phyloP scores from a whole-genome alignment of 1,140 invertebrate genomes.

The Notospermus geniculatus region DNA sequence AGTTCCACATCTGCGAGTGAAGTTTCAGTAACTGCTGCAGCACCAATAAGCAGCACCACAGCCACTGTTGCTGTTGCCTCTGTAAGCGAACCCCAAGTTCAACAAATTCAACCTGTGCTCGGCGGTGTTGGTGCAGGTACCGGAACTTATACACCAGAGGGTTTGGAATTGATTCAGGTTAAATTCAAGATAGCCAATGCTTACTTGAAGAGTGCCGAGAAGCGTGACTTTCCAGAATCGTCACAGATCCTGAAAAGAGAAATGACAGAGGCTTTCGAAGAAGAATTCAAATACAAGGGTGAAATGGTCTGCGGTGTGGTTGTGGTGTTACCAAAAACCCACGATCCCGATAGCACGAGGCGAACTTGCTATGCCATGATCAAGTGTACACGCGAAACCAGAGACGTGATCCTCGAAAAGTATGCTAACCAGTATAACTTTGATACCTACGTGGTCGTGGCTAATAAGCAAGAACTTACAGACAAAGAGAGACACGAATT shows the following conservation, averaged over 20 bases:
- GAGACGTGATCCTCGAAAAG: background rate
- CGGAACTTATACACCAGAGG: background rate
- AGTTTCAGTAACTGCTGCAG: background rate
- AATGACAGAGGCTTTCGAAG: constrained; percentile 4
- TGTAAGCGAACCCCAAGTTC: background rate
- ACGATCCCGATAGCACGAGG: background rate
- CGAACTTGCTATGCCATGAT: constrained; percentile 2
- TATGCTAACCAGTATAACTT: background rate
- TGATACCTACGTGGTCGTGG: background rate
- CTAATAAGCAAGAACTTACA: constrained; percentile 1
- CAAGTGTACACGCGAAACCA: background rate
- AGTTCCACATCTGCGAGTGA: background rate
- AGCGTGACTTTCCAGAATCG: background rate
- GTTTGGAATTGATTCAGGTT: background rate
- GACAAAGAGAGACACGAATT: background rate
- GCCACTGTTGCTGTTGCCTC: background rate
- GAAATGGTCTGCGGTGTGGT: constrained; percentile 6
- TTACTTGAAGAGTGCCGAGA: constrained; percentile 5
- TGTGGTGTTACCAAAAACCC: constrained; percentile 1
- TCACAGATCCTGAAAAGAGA: background rate
- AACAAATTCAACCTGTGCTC: background rate
- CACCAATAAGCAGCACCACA: background rate
- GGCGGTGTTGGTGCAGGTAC: background rate
- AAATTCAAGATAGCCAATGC: constrained; percentile 6
- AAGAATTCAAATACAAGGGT: background rate